These are phyloP conservation scores for Gallinago paraguaiae DNA, from an alignment of 2,113 vertebrate species.

Conservation along the genomic window DNA sequence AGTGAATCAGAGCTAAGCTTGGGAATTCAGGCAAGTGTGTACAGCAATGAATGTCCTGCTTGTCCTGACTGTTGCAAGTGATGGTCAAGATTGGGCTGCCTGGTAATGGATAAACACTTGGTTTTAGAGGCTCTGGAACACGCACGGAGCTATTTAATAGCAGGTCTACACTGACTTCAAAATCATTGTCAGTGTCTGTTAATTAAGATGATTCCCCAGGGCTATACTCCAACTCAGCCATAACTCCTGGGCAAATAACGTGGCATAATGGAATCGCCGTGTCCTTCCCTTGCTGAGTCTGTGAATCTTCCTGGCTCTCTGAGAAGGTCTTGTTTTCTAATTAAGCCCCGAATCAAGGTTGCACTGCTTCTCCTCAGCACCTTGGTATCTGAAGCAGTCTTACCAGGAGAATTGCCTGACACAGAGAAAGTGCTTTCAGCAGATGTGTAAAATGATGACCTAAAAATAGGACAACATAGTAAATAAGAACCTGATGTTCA, in stretches of 20 bases:
- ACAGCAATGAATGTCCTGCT: background rate
- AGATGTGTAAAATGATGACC: background rate
- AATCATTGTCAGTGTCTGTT: background rate
- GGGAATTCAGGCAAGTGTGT: background rate
- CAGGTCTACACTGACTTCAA: background rate
- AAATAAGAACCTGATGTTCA: conserved; percentile 37
- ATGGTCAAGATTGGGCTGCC: background rate
- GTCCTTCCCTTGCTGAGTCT: background rate
- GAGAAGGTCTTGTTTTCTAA: background rate
- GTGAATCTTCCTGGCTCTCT: background rate
- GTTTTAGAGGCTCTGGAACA: background rate
- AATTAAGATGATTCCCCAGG: background rate
- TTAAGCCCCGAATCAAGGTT: background rate
- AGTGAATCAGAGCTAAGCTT: background rate
- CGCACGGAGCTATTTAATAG: background rate
- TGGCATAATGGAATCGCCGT: background rate
- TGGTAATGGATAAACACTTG: background rate
- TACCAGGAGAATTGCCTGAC: background rate
- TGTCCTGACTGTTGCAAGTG: background rate
- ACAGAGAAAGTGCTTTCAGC: background rate
- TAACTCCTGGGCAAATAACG: background rate
- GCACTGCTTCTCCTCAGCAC: background rate
- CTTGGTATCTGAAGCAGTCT: background rate
- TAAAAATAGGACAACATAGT: conserved; percentile 2
- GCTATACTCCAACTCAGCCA: background rate